These are phyloP conservation scores for Choloepus hoffmanni DNA, from an alignment of 2,113 vertebrate species.

Conservation along the genomic window DNA sequence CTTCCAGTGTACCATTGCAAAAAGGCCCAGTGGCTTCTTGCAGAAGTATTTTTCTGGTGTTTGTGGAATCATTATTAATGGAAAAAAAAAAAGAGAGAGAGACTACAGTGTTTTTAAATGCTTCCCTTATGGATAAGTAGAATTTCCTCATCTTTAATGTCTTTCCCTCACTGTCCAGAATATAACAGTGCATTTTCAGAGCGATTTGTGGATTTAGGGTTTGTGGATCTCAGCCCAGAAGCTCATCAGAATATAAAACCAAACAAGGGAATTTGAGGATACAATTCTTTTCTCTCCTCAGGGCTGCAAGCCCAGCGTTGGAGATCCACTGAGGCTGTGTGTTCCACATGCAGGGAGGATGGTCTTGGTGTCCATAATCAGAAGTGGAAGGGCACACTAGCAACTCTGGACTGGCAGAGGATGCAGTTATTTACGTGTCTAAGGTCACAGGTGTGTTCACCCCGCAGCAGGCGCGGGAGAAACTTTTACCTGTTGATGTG, in stretches of 20 bases:
- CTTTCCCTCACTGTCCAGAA: neutral
- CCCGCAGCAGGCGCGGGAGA: neutral
- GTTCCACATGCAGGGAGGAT: neutral
- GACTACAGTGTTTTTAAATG: neutral
- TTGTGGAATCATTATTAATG: neutral
- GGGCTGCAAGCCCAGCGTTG: rapidly evolving
- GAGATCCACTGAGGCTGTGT: neutral
- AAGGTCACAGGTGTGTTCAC: rapidly evolving
- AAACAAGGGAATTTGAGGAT: neutral
- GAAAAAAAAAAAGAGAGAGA: neutral
- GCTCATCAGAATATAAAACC: neutral
- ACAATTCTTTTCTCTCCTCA: neutral
- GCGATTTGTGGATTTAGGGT: neutral
- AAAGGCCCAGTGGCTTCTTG: slow-evolving; percentile 11
- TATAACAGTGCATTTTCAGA: neutral
- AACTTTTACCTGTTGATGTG: neutral
- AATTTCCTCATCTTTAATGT: slow-evolving; percentile 14
- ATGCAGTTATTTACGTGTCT: rapidly evolving
- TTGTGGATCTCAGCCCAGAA: neutral
- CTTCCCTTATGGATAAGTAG: neutral
- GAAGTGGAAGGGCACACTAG: neutral
- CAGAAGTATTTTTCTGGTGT: slow-evolving; percentile 16
- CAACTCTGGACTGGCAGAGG: neutral
- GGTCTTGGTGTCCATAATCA: neutral
- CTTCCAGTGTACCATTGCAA: neutral